phyloP scores from a whole-genome alignment of 2,797 vertebrate genomes.

The Prionace glauca region DNA sequence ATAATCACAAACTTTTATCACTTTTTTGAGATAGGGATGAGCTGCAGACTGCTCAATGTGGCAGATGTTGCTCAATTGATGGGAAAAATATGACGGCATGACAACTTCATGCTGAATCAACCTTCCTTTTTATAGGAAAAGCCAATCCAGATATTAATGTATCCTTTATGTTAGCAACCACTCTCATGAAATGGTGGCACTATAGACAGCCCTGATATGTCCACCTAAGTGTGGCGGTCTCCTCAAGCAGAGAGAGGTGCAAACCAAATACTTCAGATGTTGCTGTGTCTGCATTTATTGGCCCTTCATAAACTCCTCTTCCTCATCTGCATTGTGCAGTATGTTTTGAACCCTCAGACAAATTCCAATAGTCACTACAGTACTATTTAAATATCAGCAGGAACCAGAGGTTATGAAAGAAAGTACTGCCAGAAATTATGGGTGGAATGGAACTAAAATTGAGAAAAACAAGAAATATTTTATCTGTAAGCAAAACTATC shows the following conservation, averaged over 20 bases:
- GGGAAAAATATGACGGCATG: background rate
- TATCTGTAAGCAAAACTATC: too few species aligned
- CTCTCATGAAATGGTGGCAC: background rate
- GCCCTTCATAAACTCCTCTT: background rate
- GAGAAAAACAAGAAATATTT: too few species aligned
- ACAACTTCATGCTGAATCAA: background rate
- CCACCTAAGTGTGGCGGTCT: background rate
- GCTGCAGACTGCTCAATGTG: background rate
- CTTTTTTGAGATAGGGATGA: background rate
- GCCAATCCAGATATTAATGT: background rate
- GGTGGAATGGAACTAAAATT: background rate
- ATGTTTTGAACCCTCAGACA: background rate
- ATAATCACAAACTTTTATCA: background rate
- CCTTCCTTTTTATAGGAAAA: background rate
- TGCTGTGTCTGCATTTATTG: background rate
- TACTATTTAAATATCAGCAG: background rate
- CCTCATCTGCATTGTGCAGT: background rate
- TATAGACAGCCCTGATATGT: background rate
- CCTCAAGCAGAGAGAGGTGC: background rate
- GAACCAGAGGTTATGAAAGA: background rate
- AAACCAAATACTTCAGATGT: background rate
- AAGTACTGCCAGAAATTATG: background rate
- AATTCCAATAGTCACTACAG: background rate
- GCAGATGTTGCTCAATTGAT: background rate
- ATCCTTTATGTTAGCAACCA: background rate